A percentile compares a stretch with the other conserved stretches of the same genome.
These are phyloP conservation scores for Trissolcus japonicus DNA, from an alignment of 2,888 invertebrate species.

Conservation along the genomic window DNA sequence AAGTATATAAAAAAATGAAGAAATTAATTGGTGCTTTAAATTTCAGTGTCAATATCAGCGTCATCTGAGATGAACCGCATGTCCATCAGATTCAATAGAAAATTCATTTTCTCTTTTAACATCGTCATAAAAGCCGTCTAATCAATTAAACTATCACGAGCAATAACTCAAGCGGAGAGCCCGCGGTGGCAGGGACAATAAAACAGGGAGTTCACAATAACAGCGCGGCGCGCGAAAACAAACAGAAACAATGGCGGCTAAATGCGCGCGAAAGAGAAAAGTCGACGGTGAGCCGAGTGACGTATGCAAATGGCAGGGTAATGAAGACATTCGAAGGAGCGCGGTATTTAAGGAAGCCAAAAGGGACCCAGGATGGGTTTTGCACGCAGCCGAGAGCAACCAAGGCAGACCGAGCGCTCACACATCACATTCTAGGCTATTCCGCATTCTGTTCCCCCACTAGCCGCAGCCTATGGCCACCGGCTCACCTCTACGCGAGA, in stretches of 20 bases:
- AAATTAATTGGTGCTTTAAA: not conserved
- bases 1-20: not conserved
- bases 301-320: slow-evolving; percentile 48
- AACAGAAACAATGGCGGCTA: slow-evolving; percentile 36
- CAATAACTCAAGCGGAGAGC: slow-evolving; percentile 22
- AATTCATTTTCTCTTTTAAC: no score
- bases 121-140: slow-evolving; percentile 7
- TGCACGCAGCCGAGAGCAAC: slow-evolving; percentile 36
- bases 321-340: slow-evolving; percentile 52
- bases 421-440: slow-evolving; percentile 77
- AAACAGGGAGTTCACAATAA: slow-evolving; percentile 24
- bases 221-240: slow-evolving; percentile 23
- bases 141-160: slow-evolving; percentile 28
- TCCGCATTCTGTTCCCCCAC: slow-evolving; percentile 77
- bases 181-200: slow-evolving; percentile 22
- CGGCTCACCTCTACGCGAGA: slow-evolving; percentile 67
- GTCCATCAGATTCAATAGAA: no score
- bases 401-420: slow-evolving; percentile 64
- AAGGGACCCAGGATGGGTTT: slow-evolving; percentile 50
- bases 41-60: not conserved
- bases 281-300: slow-evolving; percentile 29
- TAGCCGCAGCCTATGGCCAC: slow-evolving; percentile 67
- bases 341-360: slow-evolving; percentile 49
- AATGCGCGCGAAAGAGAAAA: slow-evolving; percentile 45
- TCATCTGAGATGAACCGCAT: no score